Evolutionary conservation across 64 coral and sea anemone genomes (phyloP), one percentile per base, ranked within the genome.

Genomic region (Stylophora pistillata): DNA sequence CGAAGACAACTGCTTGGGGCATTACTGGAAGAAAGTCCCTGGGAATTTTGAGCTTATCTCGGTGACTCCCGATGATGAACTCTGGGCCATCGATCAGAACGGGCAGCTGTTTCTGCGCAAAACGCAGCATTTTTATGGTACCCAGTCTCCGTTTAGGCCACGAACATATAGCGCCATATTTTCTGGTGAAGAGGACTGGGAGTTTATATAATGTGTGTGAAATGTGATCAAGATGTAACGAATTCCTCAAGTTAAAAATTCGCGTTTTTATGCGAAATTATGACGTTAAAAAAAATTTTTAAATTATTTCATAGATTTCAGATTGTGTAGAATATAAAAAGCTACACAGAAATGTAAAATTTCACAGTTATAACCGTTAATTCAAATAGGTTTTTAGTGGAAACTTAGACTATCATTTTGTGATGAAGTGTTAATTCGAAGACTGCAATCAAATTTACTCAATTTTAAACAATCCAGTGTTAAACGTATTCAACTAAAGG

Each of bases 1-100:
- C 1, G 76, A 85, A 53, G 86, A 56, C 29, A 92, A 99, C 69
- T 94, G 87, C 30, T 33, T 95, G 12, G 97, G 97, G 9, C 87
- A 99, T 56, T 99, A 99, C 72, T 99, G 97, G 97, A 99, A 99
- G 56, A 99, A 95, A 62, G 86, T 99, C 10, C 97, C 93, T 16
- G 97, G 97, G 11, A 95, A 95, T 66, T 99, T 99, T 87, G 93
- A 95, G 16, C 82, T 87, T 30, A 95, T 99, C 59, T 95, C 97
- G 7, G 90, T 99, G 26, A 92, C 83, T 78, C 91, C 89, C 5
- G 93, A 95, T 55, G 93, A 88, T 58, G 90, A 95, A 76, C 71
- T 99, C 55, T 99, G 93, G 97, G 93, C 93, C 53, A 88, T 95
- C 66, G 89, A 95, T 92, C 57, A 89, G 31, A 90, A 88, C 68